Base-by-base conservation (phyloP, 2,113 vertebrate genomes). In the Perca schrenkii region DNA sequence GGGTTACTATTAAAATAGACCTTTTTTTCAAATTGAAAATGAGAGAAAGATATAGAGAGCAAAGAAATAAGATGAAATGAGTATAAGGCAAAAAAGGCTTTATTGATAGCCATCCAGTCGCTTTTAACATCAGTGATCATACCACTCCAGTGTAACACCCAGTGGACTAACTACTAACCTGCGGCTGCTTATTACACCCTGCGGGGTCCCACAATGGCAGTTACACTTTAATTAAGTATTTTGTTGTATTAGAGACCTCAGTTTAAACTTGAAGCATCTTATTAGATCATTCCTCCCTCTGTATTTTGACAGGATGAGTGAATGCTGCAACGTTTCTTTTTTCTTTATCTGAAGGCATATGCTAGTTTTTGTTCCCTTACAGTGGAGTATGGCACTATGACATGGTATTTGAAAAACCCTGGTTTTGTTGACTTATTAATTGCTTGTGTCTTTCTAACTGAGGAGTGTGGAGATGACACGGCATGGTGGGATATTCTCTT, bases 341-440 rank as follows among this genome's bases (percentile, higher is more conserved):
- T 54, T 67, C 31, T 84, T 79, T 50, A 80, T 85, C 79, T 83
- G 68, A 84, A 70, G 76, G 36, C 74, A 86, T 73, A 72, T 87
- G 28, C 73, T 75, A 22, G 21, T 83, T 88, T 84, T 88, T 83
- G 65, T 90, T 91, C 75, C 86, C 81, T 5, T 70, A 34, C 68
- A 62, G 56, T 58, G 83, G 31, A 84, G 11, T 74, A 73, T 78
- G 79, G 61, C 74, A 79, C 74, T 62, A 63, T 87, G 80, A 89
- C 84, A 87, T 62, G 49, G 56, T 87, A 80, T 88, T 89, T 91
- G 60, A 89, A 89, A 93, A 90, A 61, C 86, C 79, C 83, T 72
- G 56, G 82, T 88, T 94, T 92, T 93, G 91, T 93, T 94, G 90
- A 95, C 91, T 94, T 95, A 93, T 94, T 95, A 94, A 95, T 95